Percentiles rank a stretch among this genome's conserved stretches.
Conservation (phyloP, 2,797 vertebrate species). For the Sebastes ruberrimus region DNA sequence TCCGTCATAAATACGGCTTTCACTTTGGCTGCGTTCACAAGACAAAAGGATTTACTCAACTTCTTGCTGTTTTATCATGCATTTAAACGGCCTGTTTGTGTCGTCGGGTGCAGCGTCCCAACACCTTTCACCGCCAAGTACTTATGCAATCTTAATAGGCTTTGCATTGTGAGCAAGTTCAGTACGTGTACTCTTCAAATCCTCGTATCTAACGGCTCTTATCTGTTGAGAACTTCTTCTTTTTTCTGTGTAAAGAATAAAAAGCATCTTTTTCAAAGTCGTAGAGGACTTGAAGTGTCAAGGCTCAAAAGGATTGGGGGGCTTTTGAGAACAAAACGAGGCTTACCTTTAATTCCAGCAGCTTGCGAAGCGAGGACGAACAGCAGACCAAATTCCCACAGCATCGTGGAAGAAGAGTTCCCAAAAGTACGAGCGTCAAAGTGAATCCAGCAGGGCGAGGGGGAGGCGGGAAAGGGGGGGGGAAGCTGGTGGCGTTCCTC, state of each 20-base stretch:
- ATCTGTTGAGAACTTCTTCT: background rate
- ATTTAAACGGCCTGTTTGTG: background rate
- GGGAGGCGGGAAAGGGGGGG: background rate
- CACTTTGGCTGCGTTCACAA: background rate
- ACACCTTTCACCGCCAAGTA: slow-evolving; percentile 14
- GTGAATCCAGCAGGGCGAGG: slow-evolving; percentile 12
- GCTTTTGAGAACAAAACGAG: slow-evolving; percentile 1
- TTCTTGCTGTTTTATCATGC: background rate
- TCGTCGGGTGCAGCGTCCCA: background rate
- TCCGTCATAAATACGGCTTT: background rate
- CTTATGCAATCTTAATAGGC: slow-evolving; percentile 65
- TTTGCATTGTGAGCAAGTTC: slow-evolving; percentile 46
- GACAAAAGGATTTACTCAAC: background rate
- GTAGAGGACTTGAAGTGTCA: background rate
- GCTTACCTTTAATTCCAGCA: slow-evolving; percentile 87
- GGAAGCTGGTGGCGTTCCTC: slow-evolving; percentile 6
- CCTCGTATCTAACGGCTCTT: background rate
- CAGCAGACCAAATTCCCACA: slow-evolving; percentile 80
- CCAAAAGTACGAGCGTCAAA: slow-evolving; percentile 2
- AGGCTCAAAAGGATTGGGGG: background rate
- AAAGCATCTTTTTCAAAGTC: background rate
- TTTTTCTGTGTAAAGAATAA: background rate
- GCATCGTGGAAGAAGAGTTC: slow-evolving; percentile 76
- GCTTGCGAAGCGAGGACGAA: slow-evolving; percentile 79
- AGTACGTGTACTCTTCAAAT: slow-evolving; percentile 18